These are phyloP conservation scores for Silurus asotus DNA, from an alignment of 2,113 vertebrate genomes.

Conservation along the genomic window DNA sequence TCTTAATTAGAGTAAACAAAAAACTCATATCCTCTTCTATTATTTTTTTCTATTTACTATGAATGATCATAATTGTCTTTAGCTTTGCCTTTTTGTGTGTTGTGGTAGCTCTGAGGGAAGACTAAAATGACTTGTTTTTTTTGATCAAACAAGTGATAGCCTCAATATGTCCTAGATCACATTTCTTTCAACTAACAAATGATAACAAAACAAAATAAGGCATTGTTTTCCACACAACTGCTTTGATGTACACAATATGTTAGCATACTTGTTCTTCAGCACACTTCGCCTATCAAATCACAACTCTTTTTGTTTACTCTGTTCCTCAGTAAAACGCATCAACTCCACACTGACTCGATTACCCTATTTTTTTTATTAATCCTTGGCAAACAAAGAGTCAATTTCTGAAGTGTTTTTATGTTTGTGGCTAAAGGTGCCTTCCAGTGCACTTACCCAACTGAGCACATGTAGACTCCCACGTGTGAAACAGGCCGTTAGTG, in stretches of 20 bases:
- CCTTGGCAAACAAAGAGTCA: background rate
- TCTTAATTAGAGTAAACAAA: background rate
- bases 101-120: background rate
- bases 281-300: background rate
- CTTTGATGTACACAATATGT: too few relatives aligned
- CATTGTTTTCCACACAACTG: background rate
- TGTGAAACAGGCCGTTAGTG: slow-evolving; percentile 36
- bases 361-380: background rate
- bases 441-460: slow-evolving; percentile 36
- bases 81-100: background rate
- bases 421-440: slow-evolving; percentile 13
- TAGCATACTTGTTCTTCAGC: too few relatives aligned
- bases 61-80: background rate
- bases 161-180: background rate
- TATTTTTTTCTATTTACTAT: background rate
- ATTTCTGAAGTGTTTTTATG: background rate
- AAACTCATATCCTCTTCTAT: background rate
- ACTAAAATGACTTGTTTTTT: background rate
- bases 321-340: background rate
- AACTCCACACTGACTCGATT: background rate
- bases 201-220: background rate
- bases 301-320: background rate
- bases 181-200: background rate
- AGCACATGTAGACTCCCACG: slow-evolving; percentile 41
- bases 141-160: background rate